Evolutionary conservation across 2,113 vertebrate genomes (phyloP), one percentile per base, ranked within the genome.

Genomic region (Solenodon paradoxus): DNA sequence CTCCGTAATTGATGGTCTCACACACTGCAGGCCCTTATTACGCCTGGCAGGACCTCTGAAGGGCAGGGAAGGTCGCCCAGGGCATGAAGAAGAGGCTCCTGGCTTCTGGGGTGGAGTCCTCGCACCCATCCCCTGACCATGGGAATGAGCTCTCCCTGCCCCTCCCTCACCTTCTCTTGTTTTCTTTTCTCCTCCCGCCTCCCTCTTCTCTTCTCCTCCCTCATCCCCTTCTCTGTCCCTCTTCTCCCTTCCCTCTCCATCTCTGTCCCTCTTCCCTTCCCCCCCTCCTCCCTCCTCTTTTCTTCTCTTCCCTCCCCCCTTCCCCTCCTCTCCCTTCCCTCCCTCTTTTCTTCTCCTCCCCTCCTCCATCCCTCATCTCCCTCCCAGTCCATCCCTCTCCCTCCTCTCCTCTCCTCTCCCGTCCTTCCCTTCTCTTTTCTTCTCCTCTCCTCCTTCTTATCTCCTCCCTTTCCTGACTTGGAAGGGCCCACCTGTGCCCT

Each of bases 1-100:
- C 85, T 85, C 81, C 0, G 1, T 97, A 96, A 97, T 96, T 89
- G 95, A 82, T 3, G 38, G 91, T 94, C 71, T 96, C 38, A 40
- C 24, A 9, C 49, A 30, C 0, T 55, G 6, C 55, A 95, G 86
- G 79, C 91, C 72, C 72, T 97, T 55, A 97, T 97, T 96, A 96
- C 38, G 63, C 68, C 91, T 82, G 72, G 85, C 92, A 85, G 89
- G n/a, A 10, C 30, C 89, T 95, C 95, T 51, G 85, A 64, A 55
- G 84, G 80, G 61, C 90, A 71, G 75, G 4, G 42, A 26, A 53
- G 71, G 72, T 40, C 7, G 0, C 42, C 69, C 85, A 80, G 96
- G 91, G 75, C 83, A 69, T 0, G 11, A 53, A 20, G 77, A 47
- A 66, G 68, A 42, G 64, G 12, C 35, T n/a, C 47, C 57, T 40